These are phyloP conservation scores for Steromphala cineraria DNA, from an alignment of 2,888 invertebrate genomes.

Conservation along the genomic window DNA sequence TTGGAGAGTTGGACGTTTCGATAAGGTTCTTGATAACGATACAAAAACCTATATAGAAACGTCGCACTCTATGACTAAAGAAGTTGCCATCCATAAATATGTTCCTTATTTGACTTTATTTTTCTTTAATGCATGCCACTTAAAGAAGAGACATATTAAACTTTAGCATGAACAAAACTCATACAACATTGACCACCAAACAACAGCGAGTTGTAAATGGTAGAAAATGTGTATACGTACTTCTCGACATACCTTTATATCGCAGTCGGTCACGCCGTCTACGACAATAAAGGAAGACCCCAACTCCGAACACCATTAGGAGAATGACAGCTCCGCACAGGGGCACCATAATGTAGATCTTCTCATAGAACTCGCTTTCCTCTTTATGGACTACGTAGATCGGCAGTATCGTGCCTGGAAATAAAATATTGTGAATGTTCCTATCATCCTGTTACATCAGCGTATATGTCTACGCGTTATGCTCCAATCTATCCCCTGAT, in stretches of 20 bases:
- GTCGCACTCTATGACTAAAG: too few species aligned
- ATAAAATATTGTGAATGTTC: background rate
- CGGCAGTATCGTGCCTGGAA: constrained; percentile 67
- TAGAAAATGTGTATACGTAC: background rate
- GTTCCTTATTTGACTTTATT: too few species aligned
- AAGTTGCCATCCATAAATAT: too few species aligned
- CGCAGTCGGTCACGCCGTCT: constrained; percentile 61
- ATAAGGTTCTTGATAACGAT: too few species aligned
- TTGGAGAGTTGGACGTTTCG: too few species aligned
- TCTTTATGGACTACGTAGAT: constrained; percentile 60
- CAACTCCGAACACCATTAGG: constrained; percentile 91
- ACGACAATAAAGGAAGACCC: constrained; percentile 77
- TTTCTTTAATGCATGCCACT: too few species aligned
- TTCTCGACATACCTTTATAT: constrained; percentile 60
- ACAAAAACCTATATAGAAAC: too few species aligned
- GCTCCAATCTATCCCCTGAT: too few species aligned
- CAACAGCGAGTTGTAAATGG: background rate
- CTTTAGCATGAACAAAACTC: too few species aligned
- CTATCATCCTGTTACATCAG: background rate
- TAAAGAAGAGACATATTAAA: too few species aligned
- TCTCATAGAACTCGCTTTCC: constrained; percentile 66
- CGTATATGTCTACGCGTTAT: too few species aligned
- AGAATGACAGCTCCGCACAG: constrained; percentile 92
- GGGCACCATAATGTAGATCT: constrained; percentile 89
- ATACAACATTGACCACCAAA: background rate